Evolutionary conservation across 2,113 vertebrate genomes (phyloP), one percentile per base, ranked within the genome.

Genomic region (Thunnus thynnus): DNA sequence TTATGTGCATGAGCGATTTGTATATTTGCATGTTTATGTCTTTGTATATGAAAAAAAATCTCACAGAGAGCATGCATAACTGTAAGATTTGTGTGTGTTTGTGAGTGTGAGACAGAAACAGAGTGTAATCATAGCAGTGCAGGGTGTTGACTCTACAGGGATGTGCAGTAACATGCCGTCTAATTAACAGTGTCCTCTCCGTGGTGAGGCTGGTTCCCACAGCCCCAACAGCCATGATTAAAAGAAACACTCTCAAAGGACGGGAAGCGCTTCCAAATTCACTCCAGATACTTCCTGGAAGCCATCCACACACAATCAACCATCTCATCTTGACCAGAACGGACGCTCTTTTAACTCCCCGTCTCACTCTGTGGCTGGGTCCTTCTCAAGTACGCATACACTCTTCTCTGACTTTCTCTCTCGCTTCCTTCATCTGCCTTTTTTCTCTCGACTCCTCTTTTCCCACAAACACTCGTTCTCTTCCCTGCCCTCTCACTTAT

Each of bases 241-340:
- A 95, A 95, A 93, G 93, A 92, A 88, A 87, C n/a, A 52, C 89
- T 91, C 91, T 93, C 92, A 92, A 93, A 94, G 91, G 90, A 92
- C 57, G 14, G 75, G 46, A 86, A 88, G 80, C 85, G 76, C 88
- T 89, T 90, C 91, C 89, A 89, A 41, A 87, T 89, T 85, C 92
- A 88, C 78, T 89, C 84, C 72, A 88, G 84, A 90, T 82, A 90
- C 85, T 90, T 91, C 84, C 90, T 86, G 87, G 90, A 90, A 80
- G 89, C 61, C 36, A 9, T 89, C 83, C 83, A 88, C 63, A 76
- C 69, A 78, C 87, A 89, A 86, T 90, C 91, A 89, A 76, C 74
- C 82, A 88, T 87, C 82, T 90, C 87, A 85, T 91, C 89, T 89
- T 91, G 92, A 93, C 93, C 93, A 93, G 83, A 89, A 90, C 82